Evolutionary conservation across 2,888 invertebrate species (phyloP), one percentile per base, ranked within the genome.

Genomic region (Chloromyia formosa): DNA sequence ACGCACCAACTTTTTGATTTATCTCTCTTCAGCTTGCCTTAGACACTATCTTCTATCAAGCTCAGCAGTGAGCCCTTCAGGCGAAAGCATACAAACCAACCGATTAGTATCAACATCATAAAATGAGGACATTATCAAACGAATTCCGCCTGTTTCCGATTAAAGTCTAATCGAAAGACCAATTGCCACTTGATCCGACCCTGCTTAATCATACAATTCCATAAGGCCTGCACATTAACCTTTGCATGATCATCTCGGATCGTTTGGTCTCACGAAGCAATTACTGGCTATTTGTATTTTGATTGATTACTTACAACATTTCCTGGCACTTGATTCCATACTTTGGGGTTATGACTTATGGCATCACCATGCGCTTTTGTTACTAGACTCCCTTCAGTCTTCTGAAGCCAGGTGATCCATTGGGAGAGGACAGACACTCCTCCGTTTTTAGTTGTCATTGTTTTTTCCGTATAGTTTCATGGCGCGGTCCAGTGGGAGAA

Each of bases 211-310:
- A 42, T 14, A 35, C n/a, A 42, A 64, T 64, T 18, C 18, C 40
- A 40, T 16, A 42, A 16, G 20, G 42, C 20, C 20, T 64, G 1
- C 18, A 45, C 14, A 7, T 23, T 69, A 16, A 69, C 69, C 69
- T 69, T 69, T 69, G 69, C 69, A 69, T 69, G 69, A 69, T 69
- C 69, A 54, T 27, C 69, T 35, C 7, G 27, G 69, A 69, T 69
- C 54, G 35, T 16, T 54, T 69, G 27, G 69, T 54, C 69, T 54
- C 69, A 69, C 69, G 69, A 69, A 69, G 69, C 69, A 54, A 69
- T 69, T 54, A 69, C 69, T 20, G 54, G 69, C 54, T 54, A 69
- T 69, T 69, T 69, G 69, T 69, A 56, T 54, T 69, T 69, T 69
- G 69, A 69, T 69, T 69, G 69, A 69, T 69, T 69, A 54, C 69